A percentile compares a stretch with the other conserved stretches of the same genome.
Evolutionary conservation across 2,113 vertebrate species (phyloP).

Genomic region (Neodon shergylaensis): DNA sequence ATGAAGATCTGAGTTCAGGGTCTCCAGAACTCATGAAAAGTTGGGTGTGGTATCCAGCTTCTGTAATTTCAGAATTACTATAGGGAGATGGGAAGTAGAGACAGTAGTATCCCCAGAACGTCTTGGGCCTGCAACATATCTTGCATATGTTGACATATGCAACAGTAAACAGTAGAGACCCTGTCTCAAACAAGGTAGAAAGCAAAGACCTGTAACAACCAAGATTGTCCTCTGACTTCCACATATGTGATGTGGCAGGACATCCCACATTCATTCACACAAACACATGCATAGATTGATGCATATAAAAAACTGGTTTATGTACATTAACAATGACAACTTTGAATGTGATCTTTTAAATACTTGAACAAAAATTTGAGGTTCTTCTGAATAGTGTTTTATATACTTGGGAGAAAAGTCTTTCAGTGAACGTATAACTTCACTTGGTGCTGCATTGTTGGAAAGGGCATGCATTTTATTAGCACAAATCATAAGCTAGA

Average conservation of each 20-base stretch:
- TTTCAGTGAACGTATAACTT: background rate
- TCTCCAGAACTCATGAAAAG: background rate
- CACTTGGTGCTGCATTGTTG: background rate
- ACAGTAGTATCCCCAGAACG: background rate
- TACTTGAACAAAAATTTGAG: conserved; percentile 13
- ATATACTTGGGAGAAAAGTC: conserved; percentile 3
- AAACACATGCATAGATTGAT: background rate
- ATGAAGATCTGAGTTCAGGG: background rate
- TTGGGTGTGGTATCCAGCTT: background rate
- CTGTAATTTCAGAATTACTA: background rate
- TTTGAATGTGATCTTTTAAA: conserved; percentile 9
- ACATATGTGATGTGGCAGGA: background rate
- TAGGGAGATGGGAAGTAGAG: background rate
- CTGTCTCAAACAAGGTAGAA: background rate
- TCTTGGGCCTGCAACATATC: background rate
- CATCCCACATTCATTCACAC: background rate
- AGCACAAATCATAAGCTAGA: background rate
- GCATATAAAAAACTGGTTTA: background rate
- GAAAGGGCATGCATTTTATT: background rate
- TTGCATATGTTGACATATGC: background rate
- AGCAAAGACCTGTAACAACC: background rate
- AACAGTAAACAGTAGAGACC: background rate
- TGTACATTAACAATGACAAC: background rate
- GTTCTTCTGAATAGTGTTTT: conserved; percentile 3
- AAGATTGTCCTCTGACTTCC: background rate